Conservation (phyloP, 2,797 vertebrate genomes). For the Danio kyathit region DNA sequence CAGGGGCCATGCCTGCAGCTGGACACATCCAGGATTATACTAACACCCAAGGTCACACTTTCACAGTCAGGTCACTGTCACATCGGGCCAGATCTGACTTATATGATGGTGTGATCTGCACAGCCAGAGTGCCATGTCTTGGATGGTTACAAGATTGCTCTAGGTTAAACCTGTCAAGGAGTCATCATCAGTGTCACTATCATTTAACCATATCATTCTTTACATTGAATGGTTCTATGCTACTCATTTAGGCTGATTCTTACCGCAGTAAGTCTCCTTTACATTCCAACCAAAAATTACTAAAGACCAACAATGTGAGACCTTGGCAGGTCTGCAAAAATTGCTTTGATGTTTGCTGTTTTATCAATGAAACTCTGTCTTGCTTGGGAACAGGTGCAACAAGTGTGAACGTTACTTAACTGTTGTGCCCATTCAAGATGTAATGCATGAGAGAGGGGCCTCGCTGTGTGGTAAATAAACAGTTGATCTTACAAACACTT, state of each 20-base stretch:
- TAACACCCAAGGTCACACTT: conserved; percentile 67
- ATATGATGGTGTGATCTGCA: conserved; percentile 70
- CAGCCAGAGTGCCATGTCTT: conserved; percentile 70
- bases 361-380: conserved; percentile 61
- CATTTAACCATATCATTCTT: conserved; percentile 18
- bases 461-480: conserved; percentile 66
- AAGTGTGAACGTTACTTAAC: conserved; percentile 59
- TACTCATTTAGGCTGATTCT: conserved; percentile 30
- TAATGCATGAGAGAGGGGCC: conserved; percentile 54
- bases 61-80: conserved; percentile 55
- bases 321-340: conserved; percentile 54
- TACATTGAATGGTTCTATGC: conserved; percentile 32
- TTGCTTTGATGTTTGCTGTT: conserved; percentile 59
- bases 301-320: conserved; percentile 55
- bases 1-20: conserved; percentile 75
- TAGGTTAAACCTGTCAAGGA: conserved; percentile 18
- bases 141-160: conserved; percentile 2
- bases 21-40: conserved; percentile 67
- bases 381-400: conserved; percentile 62
- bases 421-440: conserved; percentile 55
- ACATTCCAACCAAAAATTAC: conserved; percentile 42
- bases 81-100: conserved; percentile 49
- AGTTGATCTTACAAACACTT: conserved; percentile 65
- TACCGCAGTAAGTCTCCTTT: conserved; percentile 23
- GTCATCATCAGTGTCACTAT: conserved; percentile 48